A percentile compares a stretch with the other conserved stretches of the same genome.
These are phyloP conservation scores for Halocynthia roretzi DNA, from an alignment of 23 tunicate genomes.

Conservation along the genomic window DNA sequence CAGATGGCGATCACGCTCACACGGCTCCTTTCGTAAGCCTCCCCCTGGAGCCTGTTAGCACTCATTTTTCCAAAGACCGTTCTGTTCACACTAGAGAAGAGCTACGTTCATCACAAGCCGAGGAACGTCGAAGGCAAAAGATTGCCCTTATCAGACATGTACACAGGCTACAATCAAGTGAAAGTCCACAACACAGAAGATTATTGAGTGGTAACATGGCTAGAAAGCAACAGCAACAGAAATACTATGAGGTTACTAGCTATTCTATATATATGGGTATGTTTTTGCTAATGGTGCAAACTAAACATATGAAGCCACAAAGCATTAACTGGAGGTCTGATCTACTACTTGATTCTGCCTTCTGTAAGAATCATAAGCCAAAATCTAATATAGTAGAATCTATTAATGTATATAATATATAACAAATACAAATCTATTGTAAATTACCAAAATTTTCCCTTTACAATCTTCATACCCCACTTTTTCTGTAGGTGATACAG, in stretches of 20 bases:
- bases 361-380: neutral
- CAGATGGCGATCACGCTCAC: neutral
- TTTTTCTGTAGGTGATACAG: too few relatives aligned
- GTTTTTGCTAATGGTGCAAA: neutral
- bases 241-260: conserved; percentile 18
- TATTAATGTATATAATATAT: neutral
- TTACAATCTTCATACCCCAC: too few relatives aligned
- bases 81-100: conserved; percentile 12
- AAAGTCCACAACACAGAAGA: conserved; percentile 23
- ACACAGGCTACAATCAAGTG: conserved; percentile 24
- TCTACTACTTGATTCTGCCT: neutral
- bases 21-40: conserved; percentile 12
- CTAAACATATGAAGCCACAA: too few relatives aligned
- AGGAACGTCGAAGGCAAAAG: conserved; percentile 22
- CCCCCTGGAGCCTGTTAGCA: conserved; percentile 14
- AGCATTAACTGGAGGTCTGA: too few relatives aligned
- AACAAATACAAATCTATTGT: neutral
- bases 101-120: conserved; percentile 5
- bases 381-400: neutral
- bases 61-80: conserved; percentile 5
- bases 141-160: conserved; percentile 16
- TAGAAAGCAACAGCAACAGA: conserved; percentile 9
- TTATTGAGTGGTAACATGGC: conserved; percentile 12
- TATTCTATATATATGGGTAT: neutral
- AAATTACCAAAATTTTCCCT: too few relatives aligned